These are phyloP conservation scores for Apostichopus leukothele DNA, from an alignment of 53 echinoderm and acorn worm genomes.

Conservation along the genomic window DNA sequence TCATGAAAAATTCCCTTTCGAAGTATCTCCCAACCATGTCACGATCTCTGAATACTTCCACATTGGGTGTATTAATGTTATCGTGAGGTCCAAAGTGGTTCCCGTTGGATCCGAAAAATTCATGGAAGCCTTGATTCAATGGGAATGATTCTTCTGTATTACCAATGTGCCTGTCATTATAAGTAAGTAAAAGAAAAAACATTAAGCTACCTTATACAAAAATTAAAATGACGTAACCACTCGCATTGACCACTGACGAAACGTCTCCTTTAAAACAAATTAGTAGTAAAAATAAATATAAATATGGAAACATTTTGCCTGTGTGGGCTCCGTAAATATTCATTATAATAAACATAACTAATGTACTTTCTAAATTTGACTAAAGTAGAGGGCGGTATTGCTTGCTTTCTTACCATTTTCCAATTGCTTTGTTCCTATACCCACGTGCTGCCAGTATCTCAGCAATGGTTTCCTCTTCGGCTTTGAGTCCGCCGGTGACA, in stretches of 20 bases:
- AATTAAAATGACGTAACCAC: too few relatives aligned
- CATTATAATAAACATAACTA: too few relatives aligned
- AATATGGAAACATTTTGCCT: too few relatives aligned
- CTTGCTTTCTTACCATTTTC: slow-evolving; percentile 7
- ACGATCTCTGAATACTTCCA: slow-evolving; percentile 13
- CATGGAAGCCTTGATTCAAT: slow-evolving; percentile 27
- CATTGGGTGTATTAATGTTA: slow-evolving; percentile 9
- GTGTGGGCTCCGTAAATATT: too few relatives aligned
- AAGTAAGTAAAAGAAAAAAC: not conserved
- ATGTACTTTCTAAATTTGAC: too few relatives aligned
- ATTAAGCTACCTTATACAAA: too few relatives aligned
- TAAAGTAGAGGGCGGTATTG: too few relatives aligned
- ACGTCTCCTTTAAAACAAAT: too few relatives aligned
- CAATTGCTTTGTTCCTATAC: slow-evolving; percentile 27
- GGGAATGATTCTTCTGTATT: slow-evolving; percentile 7
- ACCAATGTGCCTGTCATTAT: slow-evolving; percentile 3
- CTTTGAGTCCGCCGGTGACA: slow-evolving; percentile 14
- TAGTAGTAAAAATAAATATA: too few relatives aligned
- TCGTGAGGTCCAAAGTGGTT: slow-evolving; percentile 25
- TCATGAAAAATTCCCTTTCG: slow-evolving; percentile 2
- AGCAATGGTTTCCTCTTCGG: slow-evolving; percentile 12
- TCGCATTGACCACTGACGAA: too few relatives aligned
- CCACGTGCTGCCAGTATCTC: slow-evolving; percentile 11
- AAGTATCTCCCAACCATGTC: slow-evolving; percentile 10
- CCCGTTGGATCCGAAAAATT: slow-evolving; percentile 18